These are phyloP conservation scores for Drosophila rhopaloa DNA, from an alignment of 1,140 invertebrate species.

Conservation along the genomic window DNA sequence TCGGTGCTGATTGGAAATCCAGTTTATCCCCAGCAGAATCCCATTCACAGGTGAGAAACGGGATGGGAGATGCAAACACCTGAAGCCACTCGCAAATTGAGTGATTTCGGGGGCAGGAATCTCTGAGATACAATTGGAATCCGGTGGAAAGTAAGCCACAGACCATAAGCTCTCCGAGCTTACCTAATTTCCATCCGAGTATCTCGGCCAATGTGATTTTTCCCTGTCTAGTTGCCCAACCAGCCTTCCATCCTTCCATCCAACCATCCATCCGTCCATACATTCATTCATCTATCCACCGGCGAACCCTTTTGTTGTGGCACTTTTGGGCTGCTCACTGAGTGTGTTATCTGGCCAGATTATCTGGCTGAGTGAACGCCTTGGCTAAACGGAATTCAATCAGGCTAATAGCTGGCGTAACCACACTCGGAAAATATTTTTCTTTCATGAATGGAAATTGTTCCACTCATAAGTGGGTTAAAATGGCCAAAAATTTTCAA, in stretches of 20 bases:
- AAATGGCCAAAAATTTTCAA: not conserved
- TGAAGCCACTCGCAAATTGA: constrained; percentile 43
- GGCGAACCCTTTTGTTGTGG: constrained; percentile 47
- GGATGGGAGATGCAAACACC: constrained; percentile 11
- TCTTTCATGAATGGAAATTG: not conserved
- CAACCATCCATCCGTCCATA: constrained; percentile 4
- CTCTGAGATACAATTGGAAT: constrained; percentile 13
- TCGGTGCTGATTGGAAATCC: constrained; percentile 41
- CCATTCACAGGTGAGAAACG: constrained; percentile 18
- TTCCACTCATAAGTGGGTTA: not conserved
- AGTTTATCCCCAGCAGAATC: constrained; percentile 20
- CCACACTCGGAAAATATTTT: constrained; percentile 22
- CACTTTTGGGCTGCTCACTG: constrained; percentile 45
- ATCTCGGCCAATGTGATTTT: constrained; percentile 23
- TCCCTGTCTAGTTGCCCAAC: constrained; percentile 24
- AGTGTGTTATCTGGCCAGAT: constrained; percentile 49
- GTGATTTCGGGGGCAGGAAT: constrained; percentile 20
- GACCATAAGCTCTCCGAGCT: constrained; percentile 25
- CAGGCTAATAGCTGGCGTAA: constrained; percentile 64
- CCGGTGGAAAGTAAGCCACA: constrained; percentile 19
- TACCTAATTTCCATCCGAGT: constrained; percentile 31
- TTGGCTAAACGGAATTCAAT: constrained; percentile 75
- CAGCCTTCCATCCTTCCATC: constrained; percentile 6
- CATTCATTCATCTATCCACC: constrained; percentile 5
- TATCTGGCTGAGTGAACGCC: constrained; percentile 61